Evolutionary conservation across 2,797 vertebrate genomes (phyloP).

Genomic region (Tauraco hartlaubi): DNA sequence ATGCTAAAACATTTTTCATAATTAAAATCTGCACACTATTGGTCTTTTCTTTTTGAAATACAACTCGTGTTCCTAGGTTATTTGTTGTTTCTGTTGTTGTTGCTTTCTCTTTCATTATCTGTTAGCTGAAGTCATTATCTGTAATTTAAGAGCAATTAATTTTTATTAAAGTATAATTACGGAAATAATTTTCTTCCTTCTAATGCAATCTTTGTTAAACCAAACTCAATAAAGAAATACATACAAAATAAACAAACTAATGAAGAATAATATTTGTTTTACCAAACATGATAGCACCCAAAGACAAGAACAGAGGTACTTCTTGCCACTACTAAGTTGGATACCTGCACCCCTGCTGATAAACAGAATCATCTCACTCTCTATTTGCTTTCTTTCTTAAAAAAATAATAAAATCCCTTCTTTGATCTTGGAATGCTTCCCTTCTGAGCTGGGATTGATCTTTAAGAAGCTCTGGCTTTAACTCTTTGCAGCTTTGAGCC

Average conservation of each 20-base stretch:
- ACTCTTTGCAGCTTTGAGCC: background rate
- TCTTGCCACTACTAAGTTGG: background rate
- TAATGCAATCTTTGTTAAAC: conserved; percentile 16
- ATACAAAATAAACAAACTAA: conserved; percentile 3
- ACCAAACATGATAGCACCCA: background rate
- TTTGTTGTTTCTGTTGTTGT: background rate
- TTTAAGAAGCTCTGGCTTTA: background rate
- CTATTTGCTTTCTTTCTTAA: background rate
- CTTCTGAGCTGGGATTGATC: background rate
- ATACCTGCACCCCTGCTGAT: background rate
- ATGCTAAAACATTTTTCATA: conserved; percentile 11
- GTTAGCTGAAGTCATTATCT: conserved; percentile 28
- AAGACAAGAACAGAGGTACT: background rate
- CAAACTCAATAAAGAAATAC: background rate
- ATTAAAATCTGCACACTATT: background rate
- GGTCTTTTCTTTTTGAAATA: background rate
- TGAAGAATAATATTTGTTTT: conserved; percentile 23
- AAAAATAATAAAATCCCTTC: background rate
- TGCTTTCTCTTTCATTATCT: conserved; percentile 33
- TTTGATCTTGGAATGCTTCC: conserved; percentile 16
- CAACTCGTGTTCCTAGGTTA: background rate
- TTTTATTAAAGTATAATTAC: conserved; percentile 43
- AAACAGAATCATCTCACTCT: background rate
- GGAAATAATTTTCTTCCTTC: conserved; percentile 27
- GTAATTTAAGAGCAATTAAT: conserved; percentile 54